phyloP scores from a whole-genome alignment of 2,113 vertebrate species.

The Oryzias curvinotus region DNA sequence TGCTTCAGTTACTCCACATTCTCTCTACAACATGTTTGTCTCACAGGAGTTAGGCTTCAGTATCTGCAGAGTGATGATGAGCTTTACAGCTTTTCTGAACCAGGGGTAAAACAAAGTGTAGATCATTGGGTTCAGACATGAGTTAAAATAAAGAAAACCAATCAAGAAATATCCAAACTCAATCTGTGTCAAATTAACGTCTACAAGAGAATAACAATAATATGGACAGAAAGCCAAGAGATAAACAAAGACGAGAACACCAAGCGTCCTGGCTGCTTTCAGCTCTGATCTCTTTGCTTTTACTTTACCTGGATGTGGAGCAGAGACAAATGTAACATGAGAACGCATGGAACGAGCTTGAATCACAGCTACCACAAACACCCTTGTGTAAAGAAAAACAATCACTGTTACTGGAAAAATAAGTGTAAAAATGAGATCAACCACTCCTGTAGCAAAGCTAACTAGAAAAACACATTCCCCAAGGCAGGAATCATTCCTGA shows the following conservation, averaged over 20 bases:
- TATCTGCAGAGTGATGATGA: slow-evolving; percentile 42
- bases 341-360: slow-evolving; percentile 2
- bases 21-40: slow-evolving; percentile 7
- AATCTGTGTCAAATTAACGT: not conserved
- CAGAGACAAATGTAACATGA: not conserved
- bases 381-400: not conserved
- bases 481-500: not conserved
- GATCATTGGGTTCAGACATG: slow-evolving; percentile 34
- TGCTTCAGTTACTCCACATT: not conserved
- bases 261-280: not conserved
- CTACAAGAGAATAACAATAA: not conserved
- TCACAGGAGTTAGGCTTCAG: slow-evolving; percentile 3
- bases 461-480: slow-evolving; percentile 14
- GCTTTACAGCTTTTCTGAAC: slow-evolving; percentile 44
- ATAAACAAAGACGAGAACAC: slow-evolving; percentile 8
- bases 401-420: slow-evolving; percentile 1
- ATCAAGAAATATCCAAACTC: not conserved
- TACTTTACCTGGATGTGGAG: not conserved
- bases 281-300: not conserved
- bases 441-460: not conserved
- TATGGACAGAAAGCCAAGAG: slow-evolving; percentile 10
- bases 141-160: slow-evolving; percentile 8
- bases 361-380: slow-evolving; percentile 2
- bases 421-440: slow-evolving; percentile 2
- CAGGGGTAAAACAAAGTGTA: slow-evolving; percentile 49